These are phyloP conservation scores for Danaus plexippus DNA, from an alignment of 1,140 invertebrate genomes.

Conservation along the genomic window DNA sequence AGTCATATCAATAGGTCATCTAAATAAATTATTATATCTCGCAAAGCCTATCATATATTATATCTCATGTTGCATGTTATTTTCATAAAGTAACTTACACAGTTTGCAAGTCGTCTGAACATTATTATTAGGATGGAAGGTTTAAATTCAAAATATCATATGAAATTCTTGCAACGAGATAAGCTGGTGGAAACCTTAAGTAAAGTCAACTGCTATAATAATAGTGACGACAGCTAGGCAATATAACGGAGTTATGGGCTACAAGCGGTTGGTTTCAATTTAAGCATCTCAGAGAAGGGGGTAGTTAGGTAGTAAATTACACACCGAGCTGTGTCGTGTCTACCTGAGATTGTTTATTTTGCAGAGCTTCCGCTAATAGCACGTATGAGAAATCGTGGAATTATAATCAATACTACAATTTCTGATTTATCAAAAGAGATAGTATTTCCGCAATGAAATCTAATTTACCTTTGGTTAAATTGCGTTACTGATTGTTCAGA, in stretches of 20 bases:
- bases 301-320: conserved; percentile 54
- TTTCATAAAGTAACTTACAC: no score
- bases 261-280: conserved; percentile 51
- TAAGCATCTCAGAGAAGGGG: conserved; percentile 38
- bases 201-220: conserved; percentile 29
- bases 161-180: background rate
- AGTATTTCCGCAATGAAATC: no score
- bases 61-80: no score
- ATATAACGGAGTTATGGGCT: conserved; percentile 44
- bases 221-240: conserved; percentile 36
- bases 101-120: background rate
- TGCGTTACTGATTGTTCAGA: no score
- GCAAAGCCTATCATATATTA: no score
- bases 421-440: no score
- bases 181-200: conserved; percentile 11
- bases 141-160: background rate
- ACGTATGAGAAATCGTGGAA: conserved; percentile 10
- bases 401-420: conserved; percentile 2
- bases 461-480: no score
- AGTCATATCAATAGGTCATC: no score
- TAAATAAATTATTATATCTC: no score
- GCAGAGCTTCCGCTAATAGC: conserved; percentile 31
- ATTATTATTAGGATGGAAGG: background rate
- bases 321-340: conserved; percentile 30
- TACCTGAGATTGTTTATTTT: conserved; percentile 49